Base-by-base conservation (phyloP, 2,888 invertebrate species). In the Idaea straminata region DNA sequence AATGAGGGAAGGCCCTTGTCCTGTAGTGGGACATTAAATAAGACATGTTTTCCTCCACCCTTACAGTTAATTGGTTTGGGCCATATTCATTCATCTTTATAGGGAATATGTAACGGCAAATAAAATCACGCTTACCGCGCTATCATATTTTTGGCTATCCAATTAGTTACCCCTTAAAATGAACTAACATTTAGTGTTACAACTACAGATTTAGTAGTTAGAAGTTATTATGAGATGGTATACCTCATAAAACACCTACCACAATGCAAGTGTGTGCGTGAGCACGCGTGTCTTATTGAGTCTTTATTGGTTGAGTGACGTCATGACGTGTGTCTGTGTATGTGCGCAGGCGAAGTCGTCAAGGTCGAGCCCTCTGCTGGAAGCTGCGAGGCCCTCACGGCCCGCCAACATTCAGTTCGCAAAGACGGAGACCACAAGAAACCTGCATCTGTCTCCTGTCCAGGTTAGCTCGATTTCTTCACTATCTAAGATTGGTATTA, bases 401-500 rank as follows among this genome's bases (percentile, higher is more conserved):
- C 79, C 84, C 65, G 82, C 85, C 83, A 88, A 91, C 83, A 88
- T 90, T 36, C 91, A 89, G 81, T 93, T 87, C 90, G 89, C 93
- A 81, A 93, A 92, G 85, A 91, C 91, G 80, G 94, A 94, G 89
- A 93, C 84, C 87, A 92, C 94, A 82, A 92, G 95, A 90, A 95
- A 94, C 92, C 94, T 95, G 81, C 95, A 95, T 90, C 94, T 95
- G 89, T 95, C 95, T 74, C 94, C 94, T 87, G 94, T 95, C 83
- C 95, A 95, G 95, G 95, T 95, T 84, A 77, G 72, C 47, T 47
- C 6, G 0, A 47, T 47, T 0, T 47, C 13, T 13, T 47, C 4
- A n/a, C n/a, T n/a, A n/a, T n/a, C n/a, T n/a, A n/a, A 36, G 5
- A 1, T 36, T 36, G 10, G 36, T 36, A 6, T 36, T 36, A 36